These are phyloP conservation scores for Tetragonula clypearis DNA, from an alignment of 1,140 invertebrate genomes.

Conservation along the genomic window DNA sequence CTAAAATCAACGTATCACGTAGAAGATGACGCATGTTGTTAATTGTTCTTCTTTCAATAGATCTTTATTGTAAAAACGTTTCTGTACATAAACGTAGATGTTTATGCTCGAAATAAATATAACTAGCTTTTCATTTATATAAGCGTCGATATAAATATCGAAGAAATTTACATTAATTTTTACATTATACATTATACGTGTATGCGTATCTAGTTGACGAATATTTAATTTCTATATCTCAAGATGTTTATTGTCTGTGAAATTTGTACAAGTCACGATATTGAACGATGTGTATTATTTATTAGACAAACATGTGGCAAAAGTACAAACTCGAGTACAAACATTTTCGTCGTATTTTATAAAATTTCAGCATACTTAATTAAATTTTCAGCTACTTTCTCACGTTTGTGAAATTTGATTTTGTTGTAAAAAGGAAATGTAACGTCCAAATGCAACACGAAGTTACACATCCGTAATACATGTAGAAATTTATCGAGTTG, in stretches of 20 bases:
- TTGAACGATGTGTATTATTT: background rate
- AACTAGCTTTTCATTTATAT: background rate
- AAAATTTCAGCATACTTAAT: too few relatives aligned
- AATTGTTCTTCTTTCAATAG: background rate
- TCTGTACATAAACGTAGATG: background rate
- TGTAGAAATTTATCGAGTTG: slow-evolving; percentile 26
- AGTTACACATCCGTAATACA: slow-evolving; percentile 50
- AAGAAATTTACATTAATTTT: too few relatives aligned
- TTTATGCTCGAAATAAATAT: too few relatives aligned
- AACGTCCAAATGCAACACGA: slow-evolving; percentile 62
- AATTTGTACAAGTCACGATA: background rate
- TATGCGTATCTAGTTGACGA: background rate
- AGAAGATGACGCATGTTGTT: background rate
- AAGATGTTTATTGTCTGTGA: background rate
- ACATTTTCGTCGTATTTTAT: background rate
- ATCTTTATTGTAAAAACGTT: background rate
- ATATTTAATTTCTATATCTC: background rate
- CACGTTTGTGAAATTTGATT: background rate
- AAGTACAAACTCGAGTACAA: background rate
- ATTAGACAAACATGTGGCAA: background rate
- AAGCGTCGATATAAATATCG: too few relatives aligned
- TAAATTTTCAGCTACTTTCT: background rate
- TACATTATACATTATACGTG: too few relatives aligned
- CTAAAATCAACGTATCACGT: background rate
- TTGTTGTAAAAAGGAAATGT: slow-evolving; percentile 44